Evolutionary conservation across 2,797 vertebrate species (phyloP).

Genomic region (Discoglossus pictus): DNA sequence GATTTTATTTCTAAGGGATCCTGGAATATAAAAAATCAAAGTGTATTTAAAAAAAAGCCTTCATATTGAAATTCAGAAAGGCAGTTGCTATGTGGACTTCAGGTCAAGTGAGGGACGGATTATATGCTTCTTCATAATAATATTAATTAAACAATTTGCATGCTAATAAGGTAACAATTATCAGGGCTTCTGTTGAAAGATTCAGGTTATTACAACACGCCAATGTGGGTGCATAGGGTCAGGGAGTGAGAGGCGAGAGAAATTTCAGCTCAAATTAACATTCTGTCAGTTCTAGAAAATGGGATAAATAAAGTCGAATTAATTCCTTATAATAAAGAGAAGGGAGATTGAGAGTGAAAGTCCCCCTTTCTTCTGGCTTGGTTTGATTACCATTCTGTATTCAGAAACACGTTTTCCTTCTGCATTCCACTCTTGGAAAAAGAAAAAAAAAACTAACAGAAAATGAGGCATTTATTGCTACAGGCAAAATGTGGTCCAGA

Average conservation of each 20-base stretch:
- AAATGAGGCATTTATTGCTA: constrained; percentile 83
- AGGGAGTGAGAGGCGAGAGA: constrained; percentile 93
- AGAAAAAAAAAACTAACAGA: constrained; percentile 81
- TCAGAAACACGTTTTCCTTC: constrained; percentile 87
- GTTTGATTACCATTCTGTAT: constrained; percentile 93
- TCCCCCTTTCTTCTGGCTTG: constrained; percentile 78
- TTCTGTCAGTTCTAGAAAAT: constrained; percentile 97
- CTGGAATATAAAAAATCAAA: constrained; percentile 80
- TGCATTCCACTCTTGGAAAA: constrained; percentile 83
- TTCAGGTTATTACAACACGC: constrained; percentile 99
- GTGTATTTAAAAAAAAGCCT: constrained; percentile 87
- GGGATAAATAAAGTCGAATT: constrained; percentile 99
- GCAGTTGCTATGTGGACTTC: constrained; percentile 87
- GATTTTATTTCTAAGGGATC: constrained; percentile 74
- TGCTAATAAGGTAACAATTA: constrained; percentile 99
- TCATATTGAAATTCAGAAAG: constrained; percentile 85
- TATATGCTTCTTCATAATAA: constrained; percentile 99
- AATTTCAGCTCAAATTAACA: constrained; percentile 99
- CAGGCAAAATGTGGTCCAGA: constrained; percentile 83
- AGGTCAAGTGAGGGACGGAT: constrained; percentile 99
- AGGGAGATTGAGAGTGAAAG: constrained; percentile 60
- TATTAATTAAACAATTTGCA: constrained; percentile 99
- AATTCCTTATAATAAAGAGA: constrained; percentile 93
- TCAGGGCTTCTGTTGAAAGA: constrained; percentile 99
- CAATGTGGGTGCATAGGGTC: constrained; percentile 97